phyloP scores from a whole-genome alignment of 2,113 vertebrate genomes.

The Ophiodon elongatus region DNA sequence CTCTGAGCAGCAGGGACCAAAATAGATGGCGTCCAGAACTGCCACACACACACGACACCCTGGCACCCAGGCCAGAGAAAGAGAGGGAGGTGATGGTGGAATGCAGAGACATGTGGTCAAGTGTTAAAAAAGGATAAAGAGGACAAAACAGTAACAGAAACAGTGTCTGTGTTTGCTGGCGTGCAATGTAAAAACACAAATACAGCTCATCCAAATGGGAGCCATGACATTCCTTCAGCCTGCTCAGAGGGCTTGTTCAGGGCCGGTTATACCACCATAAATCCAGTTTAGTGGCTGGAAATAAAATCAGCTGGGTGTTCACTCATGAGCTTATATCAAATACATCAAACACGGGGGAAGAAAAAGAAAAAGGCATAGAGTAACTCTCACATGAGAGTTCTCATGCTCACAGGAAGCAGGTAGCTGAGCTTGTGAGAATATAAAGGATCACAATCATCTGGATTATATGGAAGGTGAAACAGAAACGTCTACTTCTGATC shows the following conservation, averaged over 20 bases:
- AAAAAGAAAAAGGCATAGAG: background rate
- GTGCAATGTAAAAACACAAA: background rate
- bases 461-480: background rate
- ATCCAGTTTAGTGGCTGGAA: background rate
- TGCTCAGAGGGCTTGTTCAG: background rate
- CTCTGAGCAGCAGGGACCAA: conserved; percentile 28
- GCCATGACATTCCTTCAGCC: background rate
- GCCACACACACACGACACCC: conserved; percentile 29
- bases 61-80: conserved; percentile 18
- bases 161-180: background rate
- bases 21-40: conserved; percentile 41
- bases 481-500: background rate
- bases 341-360: background rate
- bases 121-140: background rate
- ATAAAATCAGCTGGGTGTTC: background rate
- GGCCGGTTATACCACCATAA: background rate
- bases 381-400: background rate
- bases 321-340: background rate
- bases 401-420: too few relatives aligned
- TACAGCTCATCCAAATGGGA: background rate
- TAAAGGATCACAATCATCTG: too few relatives aligned
- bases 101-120: conserved; percentile 23
- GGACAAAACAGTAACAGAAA: background rate
- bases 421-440: background rate
- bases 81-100: background rate